Evolutionary conservation across 2,113 vertebrate genomes (phyloP).

Genomic region (Propithecus coquereli): DNA sequence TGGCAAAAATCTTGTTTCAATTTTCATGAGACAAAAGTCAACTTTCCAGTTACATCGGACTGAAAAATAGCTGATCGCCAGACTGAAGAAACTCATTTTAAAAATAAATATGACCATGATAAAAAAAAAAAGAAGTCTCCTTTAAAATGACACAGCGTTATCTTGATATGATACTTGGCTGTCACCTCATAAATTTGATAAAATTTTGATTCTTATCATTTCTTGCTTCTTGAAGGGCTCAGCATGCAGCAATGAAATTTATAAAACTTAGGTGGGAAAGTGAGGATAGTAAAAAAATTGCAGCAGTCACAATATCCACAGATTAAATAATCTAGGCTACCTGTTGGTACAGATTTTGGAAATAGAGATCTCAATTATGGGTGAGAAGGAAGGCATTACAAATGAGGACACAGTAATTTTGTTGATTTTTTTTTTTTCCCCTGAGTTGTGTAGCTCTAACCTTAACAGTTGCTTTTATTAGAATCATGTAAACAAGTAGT

Average conservation of each 20-base stretch:
- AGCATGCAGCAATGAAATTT: not conserved
- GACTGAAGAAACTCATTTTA: not conserved
- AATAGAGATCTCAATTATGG: not conserved
- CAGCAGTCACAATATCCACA: not conserved
- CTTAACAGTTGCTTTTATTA: not conserved
- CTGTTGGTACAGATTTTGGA: not conserved
- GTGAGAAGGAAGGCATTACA: not conserved
- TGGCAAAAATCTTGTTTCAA: slow-evolving; percentile 12
- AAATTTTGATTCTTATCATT: not conserved
- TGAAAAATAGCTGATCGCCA: not conserved
- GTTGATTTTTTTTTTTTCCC: not conserved
- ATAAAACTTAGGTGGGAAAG: not conserved
- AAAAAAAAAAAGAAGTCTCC: not conserved
- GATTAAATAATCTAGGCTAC: not conserved
- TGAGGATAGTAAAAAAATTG: not conserved
- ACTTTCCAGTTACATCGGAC: not conserved
- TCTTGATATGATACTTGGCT: not conserved
- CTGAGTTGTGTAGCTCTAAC: not conserved
- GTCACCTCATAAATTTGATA: not conserved
- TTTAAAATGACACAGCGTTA: not conserved
- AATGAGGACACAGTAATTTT: not conserved
- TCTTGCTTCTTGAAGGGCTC: not conserved
- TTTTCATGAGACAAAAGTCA: not conserved
- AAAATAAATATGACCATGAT: not conserved
- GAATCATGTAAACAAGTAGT: not conserved